Conservation (phyloP, 2,888 invertebrate species). For the Chalcis sispes region DNA sequence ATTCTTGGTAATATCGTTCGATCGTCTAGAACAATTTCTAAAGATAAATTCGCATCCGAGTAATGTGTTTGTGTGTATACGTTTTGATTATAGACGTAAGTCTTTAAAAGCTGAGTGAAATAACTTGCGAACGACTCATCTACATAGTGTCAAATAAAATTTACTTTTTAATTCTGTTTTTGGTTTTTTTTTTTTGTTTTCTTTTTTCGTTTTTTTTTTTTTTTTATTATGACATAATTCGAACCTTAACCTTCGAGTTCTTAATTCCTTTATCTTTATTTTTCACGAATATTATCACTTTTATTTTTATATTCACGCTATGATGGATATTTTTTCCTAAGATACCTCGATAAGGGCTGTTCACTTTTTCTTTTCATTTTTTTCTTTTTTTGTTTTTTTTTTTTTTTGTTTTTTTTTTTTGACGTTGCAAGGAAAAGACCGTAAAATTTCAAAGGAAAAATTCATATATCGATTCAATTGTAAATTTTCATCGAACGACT, state of each 20-base stretch:
- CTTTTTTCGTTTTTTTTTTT: too few relatives aligned
- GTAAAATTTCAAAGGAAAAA: too few relatives aligned
- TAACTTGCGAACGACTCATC: slow-evolving; percentile 57
- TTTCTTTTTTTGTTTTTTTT: not conserved
- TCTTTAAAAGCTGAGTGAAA: slow-evolving; percentile 33
- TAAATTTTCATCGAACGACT: too few relatives aligned
- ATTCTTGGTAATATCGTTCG: slow-evolving; percentile 9
- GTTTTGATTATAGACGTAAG: slow-evolving; percentile 42
- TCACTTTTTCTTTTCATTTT: not conserved
- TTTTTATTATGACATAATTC: slow-evolving; percentile 25
- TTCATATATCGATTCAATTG: too few relatives aligned
- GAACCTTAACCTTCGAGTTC: not conserved
- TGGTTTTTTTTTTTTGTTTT: too few relatives aligned
- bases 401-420: too few relatives aligned
- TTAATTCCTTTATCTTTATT: slow-evolving; percentile 10
- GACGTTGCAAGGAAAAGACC: not conserved
- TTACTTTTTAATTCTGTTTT: too few relatives aligned
- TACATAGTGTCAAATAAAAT: slow-evolving; percentile 56
- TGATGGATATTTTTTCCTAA: slow-evolving; percentile 37
- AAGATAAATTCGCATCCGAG: slow-evolving; percentile 35
- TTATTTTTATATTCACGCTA: slow-evolving; percentile 44
- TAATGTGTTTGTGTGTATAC: slow-evolving; percentile 10
- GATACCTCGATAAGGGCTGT: slow-evolving; percentile 29
- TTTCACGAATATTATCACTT: slow-evolving; percentile 40
- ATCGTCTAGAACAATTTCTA: slow-evolving; percentile 39